Evolutionary conservation across 2,888 invertebrate genomes (phyloP).

Genomic region (Dolomedes plantarius): DNA sequence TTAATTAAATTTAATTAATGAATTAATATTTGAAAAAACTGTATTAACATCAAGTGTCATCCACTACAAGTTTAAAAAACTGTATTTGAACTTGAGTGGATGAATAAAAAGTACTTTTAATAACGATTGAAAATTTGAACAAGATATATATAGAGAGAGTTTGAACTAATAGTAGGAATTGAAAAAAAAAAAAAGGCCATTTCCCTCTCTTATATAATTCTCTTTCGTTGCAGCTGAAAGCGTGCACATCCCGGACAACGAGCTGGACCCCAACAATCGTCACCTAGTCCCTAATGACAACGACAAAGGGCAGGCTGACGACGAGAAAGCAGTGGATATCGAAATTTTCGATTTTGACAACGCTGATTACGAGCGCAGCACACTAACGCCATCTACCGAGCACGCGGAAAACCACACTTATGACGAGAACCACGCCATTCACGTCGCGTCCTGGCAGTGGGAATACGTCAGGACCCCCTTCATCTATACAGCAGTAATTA

Average conservation of each 20-base stretch:
- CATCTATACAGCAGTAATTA: slow-evolving; percentile 78
- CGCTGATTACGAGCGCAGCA: neutral
- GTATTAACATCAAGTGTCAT: too few species aligned
- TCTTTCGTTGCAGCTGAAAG: slow-evolving; percentile 11
- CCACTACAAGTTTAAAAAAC: too few species aligned
- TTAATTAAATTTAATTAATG: too few species aligned
- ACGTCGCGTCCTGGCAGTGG: slow-evolving; percentile 76
- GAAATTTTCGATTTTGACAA: neutral
- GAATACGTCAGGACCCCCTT: slow-evolving; percentile 78
- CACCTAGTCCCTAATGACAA: neutral
- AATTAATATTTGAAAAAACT: too few species aligned
- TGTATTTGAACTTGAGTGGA: too few species aligned
- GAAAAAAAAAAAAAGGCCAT: too few species aligned
- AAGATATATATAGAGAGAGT: too few species aligned
- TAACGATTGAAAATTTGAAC: too few species aligned
- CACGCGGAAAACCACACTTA: neutral
- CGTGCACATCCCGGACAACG: slow-evolving; percentile 46
- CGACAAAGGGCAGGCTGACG: neutral
- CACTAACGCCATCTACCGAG: neutral
- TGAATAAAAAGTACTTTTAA: too few species aligned
- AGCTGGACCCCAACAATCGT: slow-evolving; percentile 36
- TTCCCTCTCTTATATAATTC: too few species aligned
- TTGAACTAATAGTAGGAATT: too few species aligned
- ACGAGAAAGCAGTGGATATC: neutral
- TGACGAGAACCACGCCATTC: slow-evolving; percentile 34